These are phyloP conservation scores for Cremastinae sp. DNA, from an alignment of 2,888 invertebrate species.

Conservation along the genomic window DNA sequence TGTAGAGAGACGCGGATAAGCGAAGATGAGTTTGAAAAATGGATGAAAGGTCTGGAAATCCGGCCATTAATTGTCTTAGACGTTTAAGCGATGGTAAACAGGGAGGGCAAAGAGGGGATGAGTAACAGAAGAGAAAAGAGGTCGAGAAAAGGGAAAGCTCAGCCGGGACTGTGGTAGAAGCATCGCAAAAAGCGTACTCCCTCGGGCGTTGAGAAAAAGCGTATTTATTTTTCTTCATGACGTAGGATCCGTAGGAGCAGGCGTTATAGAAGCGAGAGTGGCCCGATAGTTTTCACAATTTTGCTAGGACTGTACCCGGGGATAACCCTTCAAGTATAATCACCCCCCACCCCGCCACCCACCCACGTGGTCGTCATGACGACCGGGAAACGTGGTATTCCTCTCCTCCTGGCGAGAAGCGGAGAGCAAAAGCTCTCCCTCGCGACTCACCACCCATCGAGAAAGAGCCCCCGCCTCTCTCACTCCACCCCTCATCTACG, in stretches of 20 bases:
- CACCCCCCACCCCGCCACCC: conserved; percentile 71
- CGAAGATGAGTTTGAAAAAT: conserved; percentile 33
- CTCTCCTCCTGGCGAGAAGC: conserved; percentile 62
- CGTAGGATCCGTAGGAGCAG: conserved; percentile 6
- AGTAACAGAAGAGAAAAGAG: conserved; percentile 57
- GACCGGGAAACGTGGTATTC: conserved; percentile 75
- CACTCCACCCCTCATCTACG: conserved; percentile 58
- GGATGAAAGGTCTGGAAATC: conserved; percentile 60
- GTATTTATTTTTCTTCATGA: conserved; percentile 58
- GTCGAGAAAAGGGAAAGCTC: conserved; percentile 76
- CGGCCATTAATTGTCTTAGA: conserved; percentile 76
- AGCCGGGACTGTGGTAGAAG: conserved; percentile 65
- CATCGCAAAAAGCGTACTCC: conserved; percentile 71
- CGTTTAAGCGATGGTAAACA: conserved; percentile 75
- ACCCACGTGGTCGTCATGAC: conserved; percentile 74
- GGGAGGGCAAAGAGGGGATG: background rate
- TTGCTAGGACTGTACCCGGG: conserved; percentile 76
- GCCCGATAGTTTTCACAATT: conserved; percentile 73
- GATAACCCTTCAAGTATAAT: conserved; percentile 77
- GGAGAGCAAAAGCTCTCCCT: conserved; percentile 51
- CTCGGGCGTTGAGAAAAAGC: conserved; percentile 53
- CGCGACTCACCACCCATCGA: conserved; percentile 60
- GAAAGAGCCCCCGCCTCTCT: conserved; percentile 63
- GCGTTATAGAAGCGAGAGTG: conserved; percentile 25
- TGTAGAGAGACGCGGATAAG: background rate